These are phyloP conservation scores for Nematostella vectensis DNA, from an alignment of 92 coral and sea anemone species.

Conservation along the genomic window DNA sequence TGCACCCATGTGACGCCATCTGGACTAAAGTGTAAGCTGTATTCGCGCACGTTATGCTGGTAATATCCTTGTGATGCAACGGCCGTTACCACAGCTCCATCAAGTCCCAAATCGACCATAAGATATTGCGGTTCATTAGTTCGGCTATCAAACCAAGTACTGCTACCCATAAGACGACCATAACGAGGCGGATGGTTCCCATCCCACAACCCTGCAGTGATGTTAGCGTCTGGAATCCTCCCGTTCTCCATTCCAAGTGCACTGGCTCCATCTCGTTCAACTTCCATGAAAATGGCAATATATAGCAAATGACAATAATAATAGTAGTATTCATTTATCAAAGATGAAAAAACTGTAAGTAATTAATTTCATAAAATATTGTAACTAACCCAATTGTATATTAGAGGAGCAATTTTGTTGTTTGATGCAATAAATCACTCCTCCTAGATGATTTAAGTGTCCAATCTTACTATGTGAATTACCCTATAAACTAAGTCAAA, in stretches of 20 bases:
- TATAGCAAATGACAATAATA: too few species aligned
- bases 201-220: conserved; percentile 15
- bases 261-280: conserved; percentile 7
- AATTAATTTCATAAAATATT: too few species aligned
- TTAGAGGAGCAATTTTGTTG: too few species aligned
- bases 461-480: too few species aligned
- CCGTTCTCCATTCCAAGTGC: conserved; percentile 41
- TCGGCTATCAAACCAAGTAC: not conserved
- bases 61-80: conserved; percentile 26
- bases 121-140: conserved; percentile 7
- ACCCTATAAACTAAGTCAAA: too few species aligned
- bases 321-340: too few species aligned
- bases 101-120: conserved; percentile 36
- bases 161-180: not conserved
- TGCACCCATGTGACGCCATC: conserved; percentile 37
- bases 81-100: conserved; percentile 15
- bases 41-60: conserved; percentile 11
- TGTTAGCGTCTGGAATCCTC: conserved; percentile 15
- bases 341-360: conserved; percentile 7
- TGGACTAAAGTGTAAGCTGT: conserved; percentile 27
- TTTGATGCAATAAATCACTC: too few species aligned
- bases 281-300: too few species aligned
- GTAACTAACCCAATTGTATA: too few species aligned
- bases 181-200: not conserved
- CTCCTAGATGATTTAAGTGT: too few species aligned